Conservation (phyloP, 2,113 vertebrate genomes). For the Micronisus gabar region DNA sequence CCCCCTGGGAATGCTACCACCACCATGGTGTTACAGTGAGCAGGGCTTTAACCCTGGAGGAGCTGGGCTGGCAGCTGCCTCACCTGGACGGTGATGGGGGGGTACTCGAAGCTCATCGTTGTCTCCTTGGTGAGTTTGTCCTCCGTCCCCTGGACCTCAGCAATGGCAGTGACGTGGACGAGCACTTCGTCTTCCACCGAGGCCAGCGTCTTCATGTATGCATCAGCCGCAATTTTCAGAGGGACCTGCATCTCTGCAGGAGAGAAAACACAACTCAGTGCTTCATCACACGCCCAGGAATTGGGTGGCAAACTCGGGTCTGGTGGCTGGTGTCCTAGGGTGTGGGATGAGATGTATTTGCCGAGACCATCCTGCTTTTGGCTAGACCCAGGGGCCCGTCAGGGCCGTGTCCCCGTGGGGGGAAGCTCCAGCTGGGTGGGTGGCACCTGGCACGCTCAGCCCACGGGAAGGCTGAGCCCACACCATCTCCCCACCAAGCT, state of each 20-base stretch:
- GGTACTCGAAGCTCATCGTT: constrained; percentile 30
- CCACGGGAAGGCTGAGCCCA: not conserved
- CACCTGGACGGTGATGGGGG: constrained; percentile 65
- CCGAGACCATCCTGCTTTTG: not conserved
- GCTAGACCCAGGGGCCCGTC: too few relatives aligned
- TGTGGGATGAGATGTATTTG: accelerated
- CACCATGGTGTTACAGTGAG: not conserved
- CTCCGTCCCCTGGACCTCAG: not conserved
- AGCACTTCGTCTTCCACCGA: constrained; percentile 28
- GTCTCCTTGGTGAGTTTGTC: constrained; percentile 52
- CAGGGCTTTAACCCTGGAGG: not conserved
- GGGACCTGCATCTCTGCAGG: constrained; percentile 36
- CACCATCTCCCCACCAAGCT: not conserved
- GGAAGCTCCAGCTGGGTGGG: not conserved
- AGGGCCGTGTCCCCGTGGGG: accelerated
- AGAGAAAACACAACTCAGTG: not conserved
- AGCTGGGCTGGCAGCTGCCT: not conserved
- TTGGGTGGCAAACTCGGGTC: not conserved
- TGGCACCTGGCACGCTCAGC: not conserved
- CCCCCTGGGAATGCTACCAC: not conserved
- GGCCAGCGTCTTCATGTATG: not conserved
- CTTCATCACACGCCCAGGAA: not conserved
- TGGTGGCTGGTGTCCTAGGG: not conserved
- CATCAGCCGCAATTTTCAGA: not conserved
- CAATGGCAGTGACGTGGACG: constrained; percentile 32